Evolutionary conservation across 2,113 vertebrate genomes (phyloP).

Genomic region (Toxotes jaculatrix): DNA sequence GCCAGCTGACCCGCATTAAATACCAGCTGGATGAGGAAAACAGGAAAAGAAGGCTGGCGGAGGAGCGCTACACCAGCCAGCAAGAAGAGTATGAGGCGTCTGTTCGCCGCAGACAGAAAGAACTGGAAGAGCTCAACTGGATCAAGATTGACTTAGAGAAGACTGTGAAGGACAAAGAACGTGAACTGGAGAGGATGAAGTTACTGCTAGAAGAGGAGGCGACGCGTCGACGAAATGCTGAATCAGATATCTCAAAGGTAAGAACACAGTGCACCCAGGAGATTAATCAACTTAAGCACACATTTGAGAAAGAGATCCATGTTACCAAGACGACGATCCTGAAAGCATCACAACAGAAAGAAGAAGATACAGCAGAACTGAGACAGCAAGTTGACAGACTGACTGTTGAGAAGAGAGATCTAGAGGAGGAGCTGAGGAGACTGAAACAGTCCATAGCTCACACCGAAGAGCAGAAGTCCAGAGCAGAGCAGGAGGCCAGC

Average conservation of each 20-base stretch:
- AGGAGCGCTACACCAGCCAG: conserved; percentile 93
- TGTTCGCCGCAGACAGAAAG: conserved; percentile 92
- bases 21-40: conserved; percentile 95
- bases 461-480: conserved; percentile 86
- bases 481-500: conserved; percentile 87
- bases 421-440: conserved; percentile 92
- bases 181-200: conserved; percentile 94
- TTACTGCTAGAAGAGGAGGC: conserved; percentile 91
- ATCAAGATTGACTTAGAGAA: conserved; percentile 94
- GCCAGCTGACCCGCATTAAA: conserved; percentile 90
- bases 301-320: conserved; percentile 93
- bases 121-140: conserved; percentile 92
- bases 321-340: conserved; percentile 94
- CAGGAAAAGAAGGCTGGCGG: conserved; percentile 91
- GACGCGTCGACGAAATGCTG: conserved; percentile 89
- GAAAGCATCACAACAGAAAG: conserved; percentile 89
- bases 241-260: conserved; percentile 96
- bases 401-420: conserved; percentile 88
- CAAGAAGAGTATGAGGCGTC: conserved; percentile 91
- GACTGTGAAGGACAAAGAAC: conserved; percentile 96
- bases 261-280: conserved; percentile 94
- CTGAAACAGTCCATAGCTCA: conserved; percentile 87
- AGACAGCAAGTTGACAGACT: conserved; percentile 88
- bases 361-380: conserved; percentile 87
- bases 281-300: conserved; percentile 93